Evolutionary conservation across 2,888 invertebrate species (phyloP).

Genomic region (Amiota minor): DNA sequence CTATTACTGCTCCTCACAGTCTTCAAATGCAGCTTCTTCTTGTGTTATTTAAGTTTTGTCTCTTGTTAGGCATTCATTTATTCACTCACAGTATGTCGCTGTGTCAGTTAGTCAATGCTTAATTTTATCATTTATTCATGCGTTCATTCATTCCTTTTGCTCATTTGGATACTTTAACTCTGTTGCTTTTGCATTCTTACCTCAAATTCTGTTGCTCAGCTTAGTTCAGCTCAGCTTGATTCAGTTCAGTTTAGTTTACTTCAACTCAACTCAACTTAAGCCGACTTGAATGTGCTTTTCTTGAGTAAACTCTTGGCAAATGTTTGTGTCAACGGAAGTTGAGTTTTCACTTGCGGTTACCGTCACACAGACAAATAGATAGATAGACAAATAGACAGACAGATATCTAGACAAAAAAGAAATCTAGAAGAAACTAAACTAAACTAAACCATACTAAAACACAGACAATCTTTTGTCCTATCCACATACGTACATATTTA

Average conservation of each 20-base stretch:
- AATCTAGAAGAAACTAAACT: background rate
- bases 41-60: constrained; percentile 11
- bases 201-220: constrained; percentile 38
- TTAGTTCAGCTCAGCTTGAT: too few species aligned
- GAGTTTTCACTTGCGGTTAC: constrained; percentile 67
- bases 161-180: constrained; percentile 65
- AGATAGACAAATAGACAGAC: background rate
- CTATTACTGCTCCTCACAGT: constrained; percentile 24
- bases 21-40: too few species aligned
- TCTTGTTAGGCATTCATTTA: constrained; percentile 36
- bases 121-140: constrained; percentile 31
- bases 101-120: constrained; percentile 33
- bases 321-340: constrained; percentile 67
- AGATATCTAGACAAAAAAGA: background rate
- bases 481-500: background rate
- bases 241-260: constrained; percentile 46
- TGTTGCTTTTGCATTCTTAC: constrained; percentile 49
- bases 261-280: constrained; percentile 1
- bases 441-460: constrained; percentile 6
- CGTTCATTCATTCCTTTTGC: constrained; percentile 48
- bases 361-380: constrained; percentile 43
- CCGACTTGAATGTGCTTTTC: constrained; percentile 18
- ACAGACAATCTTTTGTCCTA: constrained; percentile 14
- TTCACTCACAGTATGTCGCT: background rate
- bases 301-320: constrained; percentile 60